Base-by-base conservation (phyloP, 2,888 invertebrate genomes). In the Geotrupes spiniger region DNA sequence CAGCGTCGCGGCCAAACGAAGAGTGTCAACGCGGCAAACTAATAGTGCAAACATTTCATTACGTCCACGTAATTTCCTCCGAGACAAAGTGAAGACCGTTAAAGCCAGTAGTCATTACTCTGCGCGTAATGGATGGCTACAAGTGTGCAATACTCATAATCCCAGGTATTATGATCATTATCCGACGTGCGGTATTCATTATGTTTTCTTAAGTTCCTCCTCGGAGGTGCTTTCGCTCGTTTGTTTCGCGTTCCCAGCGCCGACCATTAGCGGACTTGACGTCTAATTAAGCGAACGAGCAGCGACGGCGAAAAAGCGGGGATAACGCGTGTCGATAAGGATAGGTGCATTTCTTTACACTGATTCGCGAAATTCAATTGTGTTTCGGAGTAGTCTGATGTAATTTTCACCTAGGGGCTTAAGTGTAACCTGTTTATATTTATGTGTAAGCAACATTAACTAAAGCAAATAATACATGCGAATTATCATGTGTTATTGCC, bases 131-230 rank as follows among this genome's bases (percentile, higher is more conserved):
- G 36, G 36, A 16, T 16, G 36, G n/a, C 36, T 36, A 25, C 36
- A 43, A 43, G 26, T 25, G 25, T 25, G 36, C 15, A 43, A 43
- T 43, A 36, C 43, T 15, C 26, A 15, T 43, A 36, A 43, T 36
- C 36, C 36, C n/a, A 9, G 36, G 31, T 31, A 43, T 43, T 43
- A 43, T 36, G 36, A 27, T 43, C 36, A 43, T 43, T 43, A 36
- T 43, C 36, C 36, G 36, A n/a, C 25, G 36, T 27, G 27, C 27
- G 36, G 36, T 25, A 26, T 36, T 43, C 43, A 36, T 36, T 43
- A 43, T 43, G 43, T 43, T 36, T 43, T 16, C 26, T 26, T 26
- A 36, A 43, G 36, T 43, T 43, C 28, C 43, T 21, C n/a, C 8
- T 14, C 21, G 12, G 16, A 11, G 36, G 33, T 25, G 42, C 14